phyloP scores from a whole-genome alignment of 2,113 vertebrate genomes.

The Pygoscelis adeliae region DNA sequence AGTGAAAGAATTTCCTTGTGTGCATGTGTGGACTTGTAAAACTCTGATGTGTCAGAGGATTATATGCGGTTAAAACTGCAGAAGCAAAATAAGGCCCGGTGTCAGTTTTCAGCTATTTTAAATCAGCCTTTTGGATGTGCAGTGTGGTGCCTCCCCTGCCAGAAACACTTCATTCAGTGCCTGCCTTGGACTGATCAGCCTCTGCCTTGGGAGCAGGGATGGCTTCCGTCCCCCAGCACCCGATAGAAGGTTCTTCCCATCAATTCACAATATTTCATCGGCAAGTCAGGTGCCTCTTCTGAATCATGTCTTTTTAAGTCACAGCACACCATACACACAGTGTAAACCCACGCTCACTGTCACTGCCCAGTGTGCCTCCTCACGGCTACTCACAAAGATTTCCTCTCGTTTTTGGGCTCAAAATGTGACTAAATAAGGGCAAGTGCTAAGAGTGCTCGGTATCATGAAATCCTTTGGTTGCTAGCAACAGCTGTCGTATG shows the following conservation, averaged over 20 bases:
- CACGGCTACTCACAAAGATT: accelerated
- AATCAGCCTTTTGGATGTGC: background rate
- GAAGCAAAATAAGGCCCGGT: background rate
- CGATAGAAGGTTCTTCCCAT: background rate
- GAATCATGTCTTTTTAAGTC: background rate
- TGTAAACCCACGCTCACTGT: accelerated
- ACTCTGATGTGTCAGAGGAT: background rate
- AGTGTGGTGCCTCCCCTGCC: too few relatives aligned
- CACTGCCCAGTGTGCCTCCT: accelerated
- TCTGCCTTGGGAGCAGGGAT: background rate
- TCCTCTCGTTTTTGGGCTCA: background rate
- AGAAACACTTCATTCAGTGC: background rate
- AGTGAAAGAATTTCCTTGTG: background rate
- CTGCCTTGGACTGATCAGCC: background rate
- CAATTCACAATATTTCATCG: accelerated
- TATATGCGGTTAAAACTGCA: background rate
- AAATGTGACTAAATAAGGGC: background rate
- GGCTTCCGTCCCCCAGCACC: background rate
- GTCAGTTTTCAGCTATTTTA: background rate
- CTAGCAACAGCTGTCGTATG: background rate
- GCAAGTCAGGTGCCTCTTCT: background rate
- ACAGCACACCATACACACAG: accelerated
- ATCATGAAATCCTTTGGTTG: background rate
- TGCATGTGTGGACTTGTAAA: accelerated
- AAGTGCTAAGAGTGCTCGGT: accelerated